These are phyloP conservation scores for Drosophila paramelanica DNA, from an alignment of 2,888 invertebrate genomes.

Conservation along the genomic window DNA sequence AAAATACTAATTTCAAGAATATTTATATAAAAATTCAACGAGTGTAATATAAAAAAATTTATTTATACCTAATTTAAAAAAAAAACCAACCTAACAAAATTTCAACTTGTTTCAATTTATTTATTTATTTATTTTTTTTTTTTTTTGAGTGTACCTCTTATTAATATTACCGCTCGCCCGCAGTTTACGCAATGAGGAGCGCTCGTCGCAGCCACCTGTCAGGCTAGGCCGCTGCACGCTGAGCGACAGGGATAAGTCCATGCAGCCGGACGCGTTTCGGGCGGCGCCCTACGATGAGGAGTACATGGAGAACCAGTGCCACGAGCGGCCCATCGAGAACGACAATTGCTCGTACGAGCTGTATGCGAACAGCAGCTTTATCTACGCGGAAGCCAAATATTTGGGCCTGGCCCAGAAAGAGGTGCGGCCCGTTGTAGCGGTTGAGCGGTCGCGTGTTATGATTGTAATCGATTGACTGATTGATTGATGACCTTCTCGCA, in stretches of 20 bases:
- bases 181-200: constrained; percentile 62
- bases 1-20: background rate
- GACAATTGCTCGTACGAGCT: constrained; percentile 92
- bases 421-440: constrained; percentile 70
- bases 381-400: constrained; percentile 86
- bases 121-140: no score
- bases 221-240: constrained; percentile 88
- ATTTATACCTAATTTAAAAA: no score
- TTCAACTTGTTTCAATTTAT: no score
- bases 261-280: constrained; percentile 91
- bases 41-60: no score
- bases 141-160: no score
- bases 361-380: constrained; percentile 89
- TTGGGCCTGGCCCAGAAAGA: constrained; percentile 84
- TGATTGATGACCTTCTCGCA: constrained; percentile 66
- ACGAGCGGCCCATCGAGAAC: constrained; percentile 86
- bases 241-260: constrained; percentile 90
- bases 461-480: constrained; percentile 62
- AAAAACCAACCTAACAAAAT: no score
- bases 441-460: constrained; percentile 60
- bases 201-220: constrained; percentile 44
- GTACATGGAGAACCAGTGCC: constrained; percentile 94
- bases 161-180: background rate
- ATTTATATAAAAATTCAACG: no score
- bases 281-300: constrained; percentile 91